phyloP scores from a whole-genome alignment of 1,140 invertebrate genomes.

The Sinella curviseta region DNA sequence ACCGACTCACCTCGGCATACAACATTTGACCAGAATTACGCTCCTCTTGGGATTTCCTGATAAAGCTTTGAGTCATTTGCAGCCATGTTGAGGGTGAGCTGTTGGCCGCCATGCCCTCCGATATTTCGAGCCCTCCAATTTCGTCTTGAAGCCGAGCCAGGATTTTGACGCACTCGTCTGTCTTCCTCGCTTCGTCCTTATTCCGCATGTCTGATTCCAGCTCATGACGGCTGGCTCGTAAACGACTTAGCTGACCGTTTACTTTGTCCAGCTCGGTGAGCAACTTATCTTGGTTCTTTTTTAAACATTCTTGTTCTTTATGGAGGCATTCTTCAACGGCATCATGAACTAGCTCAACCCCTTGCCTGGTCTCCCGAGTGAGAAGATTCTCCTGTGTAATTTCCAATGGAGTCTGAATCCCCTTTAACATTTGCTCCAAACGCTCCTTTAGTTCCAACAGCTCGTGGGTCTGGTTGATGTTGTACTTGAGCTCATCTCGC shows the following conservation, averaged over 20 bases:
- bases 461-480: constrained; percentile 38
- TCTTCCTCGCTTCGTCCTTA: constrained; percentile 42
- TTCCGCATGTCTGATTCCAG: constrained; percentile 44
- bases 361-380: constrained; percentile 36
- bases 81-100: constrained; percentile 42
- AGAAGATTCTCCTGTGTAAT: constrained; percentile 42
- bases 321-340: constrained; percentile 41
- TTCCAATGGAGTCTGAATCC: constrained; percentile 39
- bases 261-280: constrained; percentile 33
- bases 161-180: constrained; percentile 43
- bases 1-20: constrained; percentile 30
- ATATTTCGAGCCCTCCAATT: constrained; percentile 31
- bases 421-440: constrained; percentile 41
- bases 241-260: constrained; percentile 34
- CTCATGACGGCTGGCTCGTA: constrained; percentile 42
- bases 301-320: constrained; percentile 28
- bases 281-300: constrained; percentile 38
- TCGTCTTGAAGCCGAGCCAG: constrained; percentile 28
- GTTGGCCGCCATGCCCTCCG: constrained; percentile 4
- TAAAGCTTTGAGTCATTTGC: constrained; percentile 40
- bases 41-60: constrained; percentile 42
- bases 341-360: constrained; percentile 41
- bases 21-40: constrained; percentile 35
- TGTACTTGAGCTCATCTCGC: constrained; percentile 36
- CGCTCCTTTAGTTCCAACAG: constrained; percentile 42